Evolutionary conservation across 2,888 invertebrate genomes (phyloP).

Genomic region (Lymantria monacha): DNA sequence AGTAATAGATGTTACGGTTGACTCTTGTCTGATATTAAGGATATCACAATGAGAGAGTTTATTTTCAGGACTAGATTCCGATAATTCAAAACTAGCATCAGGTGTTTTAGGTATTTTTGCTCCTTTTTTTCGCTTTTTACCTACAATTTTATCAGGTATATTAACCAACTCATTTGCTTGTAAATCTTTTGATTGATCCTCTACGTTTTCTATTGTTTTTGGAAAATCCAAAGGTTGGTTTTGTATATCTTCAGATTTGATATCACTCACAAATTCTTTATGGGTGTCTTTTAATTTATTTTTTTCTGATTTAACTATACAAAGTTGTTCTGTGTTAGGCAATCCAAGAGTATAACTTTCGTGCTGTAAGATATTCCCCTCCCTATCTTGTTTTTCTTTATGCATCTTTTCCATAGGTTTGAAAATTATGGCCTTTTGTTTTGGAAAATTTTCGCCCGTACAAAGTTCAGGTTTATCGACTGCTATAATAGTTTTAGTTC

Average conservation of each 20-base stretch:
- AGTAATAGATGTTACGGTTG: too few species aligned
- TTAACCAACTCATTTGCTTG: constrained; percentile 19
- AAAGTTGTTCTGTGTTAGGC: constrained; percentile 3
- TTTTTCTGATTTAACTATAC: constrained; percentile 1
- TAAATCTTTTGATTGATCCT: constrained; percentile 17
- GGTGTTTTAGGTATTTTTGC: constrained; percentile 29
- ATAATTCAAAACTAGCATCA: constrained; percentile 12
- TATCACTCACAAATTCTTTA: background rate
- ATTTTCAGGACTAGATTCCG: constrained; percentile 14
- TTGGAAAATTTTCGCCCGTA: constrained; percentile 32
- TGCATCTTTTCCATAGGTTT: constrained; percentile 66
- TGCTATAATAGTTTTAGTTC: background rate
- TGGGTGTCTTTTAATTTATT: background rate
- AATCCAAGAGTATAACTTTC: background rate
- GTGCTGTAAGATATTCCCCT: too few species aligned
- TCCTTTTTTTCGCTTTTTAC: constrained; percentile 43
- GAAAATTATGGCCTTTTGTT: constrained; percentile 59
- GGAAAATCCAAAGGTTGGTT: constrained; percentile 2
- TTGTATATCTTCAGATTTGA: background rate
- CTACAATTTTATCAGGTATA: constrained; percentile 26
- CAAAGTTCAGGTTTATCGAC: constrained; percentile 1
- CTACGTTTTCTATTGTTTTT: background rate
- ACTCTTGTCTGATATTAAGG: too few species aligned
- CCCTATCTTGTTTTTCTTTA: constrained; percentile 37
- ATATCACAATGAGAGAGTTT: background rate